A percentile compares a stretch with the other conserved stretches of the same genome.
These are phyloP conservation scores for Phengaris alcon DNA, from an alignment of 2,888 invertebrate species.

Conservation along the genomic window DNA sequence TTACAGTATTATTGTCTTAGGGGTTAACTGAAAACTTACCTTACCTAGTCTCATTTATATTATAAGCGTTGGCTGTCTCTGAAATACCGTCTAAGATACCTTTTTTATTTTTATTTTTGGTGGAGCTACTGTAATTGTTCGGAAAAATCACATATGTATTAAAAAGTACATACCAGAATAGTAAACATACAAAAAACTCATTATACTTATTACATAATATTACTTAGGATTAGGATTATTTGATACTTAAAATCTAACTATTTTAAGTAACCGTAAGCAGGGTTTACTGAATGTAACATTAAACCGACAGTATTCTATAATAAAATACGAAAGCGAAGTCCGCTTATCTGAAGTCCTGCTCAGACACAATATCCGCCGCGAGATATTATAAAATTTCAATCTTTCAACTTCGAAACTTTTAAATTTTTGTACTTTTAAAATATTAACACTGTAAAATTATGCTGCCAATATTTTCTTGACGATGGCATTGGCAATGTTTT, in stretches of 20 bases:
- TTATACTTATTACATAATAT: too few species aligned
- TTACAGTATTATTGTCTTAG: too few species aligned
- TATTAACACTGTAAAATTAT: constrained; percentile 11
- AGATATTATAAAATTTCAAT: constrained; percentile 26
- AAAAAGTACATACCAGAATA: too few species aligned
- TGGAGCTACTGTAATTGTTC: too few species aligned
- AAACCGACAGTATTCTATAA: background rate
- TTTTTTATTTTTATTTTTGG: too few species aligned
- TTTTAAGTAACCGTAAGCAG: background rate
- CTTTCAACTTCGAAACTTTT: constrained; percentile 27
- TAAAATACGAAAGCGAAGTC: constrained; percentile 1
- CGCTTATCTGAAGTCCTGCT: constrained; percentile 14
- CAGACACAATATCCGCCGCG: constrained; percentile 18
- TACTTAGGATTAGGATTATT: background rate
- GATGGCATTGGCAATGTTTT: background rate
- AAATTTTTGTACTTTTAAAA: constrained; percentile 19
- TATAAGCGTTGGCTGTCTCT: too few species aligned
- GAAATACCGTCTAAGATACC: too few species aligned
- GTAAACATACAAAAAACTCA: too few species aligned
- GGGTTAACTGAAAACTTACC: too few species aligned
- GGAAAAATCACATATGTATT: too few species aligned
- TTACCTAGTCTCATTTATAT: too few species aligned
- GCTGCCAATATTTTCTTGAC: background rate
- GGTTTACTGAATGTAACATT: background rate
- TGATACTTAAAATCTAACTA: background rate